These are phyloP conservation scores for Hozukius guyotensis DNA, from an alignment of 2,797 vertebrate genomes.

Conservation along the genomic window DNA sequence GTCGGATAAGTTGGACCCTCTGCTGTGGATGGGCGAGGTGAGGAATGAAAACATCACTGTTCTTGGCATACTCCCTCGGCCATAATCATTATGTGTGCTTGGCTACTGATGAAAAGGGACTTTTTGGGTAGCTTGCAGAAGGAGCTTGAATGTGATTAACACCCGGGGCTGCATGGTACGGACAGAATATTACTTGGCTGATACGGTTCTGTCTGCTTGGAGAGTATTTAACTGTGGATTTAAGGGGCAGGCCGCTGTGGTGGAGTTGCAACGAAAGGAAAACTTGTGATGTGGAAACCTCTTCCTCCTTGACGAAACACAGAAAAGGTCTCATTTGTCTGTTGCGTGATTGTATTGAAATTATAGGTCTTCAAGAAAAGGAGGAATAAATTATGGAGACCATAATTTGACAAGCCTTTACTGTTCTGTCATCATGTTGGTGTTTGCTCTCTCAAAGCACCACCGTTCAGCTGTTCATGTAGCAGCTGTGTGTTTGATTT, in stretches of 20 bases:
- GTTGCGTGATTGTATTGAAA: neutral
- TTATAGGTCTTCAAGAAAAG: conserved; percentile 9
- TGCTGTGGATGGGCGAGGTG: neutral
- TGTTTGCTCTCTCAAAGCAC: neutral
- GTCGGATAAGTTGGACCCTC: conserved; percentile 4
- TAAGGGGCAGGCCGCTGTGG: neutral
- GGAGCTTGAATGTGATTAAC: conserved; percentile 10
- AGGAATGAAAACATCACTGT: conserved; percentile 17
- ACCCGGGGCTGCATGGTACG: neutral
- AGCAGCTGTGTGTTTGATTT: conserved; percentile 1
- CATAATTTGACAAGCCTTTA: neutral
- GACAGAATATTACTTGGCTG: neutral
- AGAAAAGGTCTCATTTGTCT: neutral
- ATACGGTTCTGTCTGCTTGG: neutral
- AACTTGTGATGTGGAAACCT: neutral
- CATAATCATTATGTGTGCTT: conserved; percentile 32
- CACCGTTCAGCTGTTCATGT: neutral
- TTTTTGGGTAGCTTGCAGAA: conserved; percentile 13
- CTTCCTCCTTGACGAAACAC: neutral
- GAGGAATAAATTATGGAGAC: conserved; percentile 5
- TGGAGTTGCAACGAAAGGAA: neutral
- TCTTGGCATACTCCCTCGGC: conserved; percentile 7
- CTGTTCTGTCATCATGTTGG: neutral
- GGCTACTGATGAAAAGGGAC: conserved; percentile 25
- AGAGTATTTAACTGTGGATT: neutral